Evolutionary conservation across 2,888 invertebrate genomes (phyloP).

Genomic region (Chesias legatella): DNA sequence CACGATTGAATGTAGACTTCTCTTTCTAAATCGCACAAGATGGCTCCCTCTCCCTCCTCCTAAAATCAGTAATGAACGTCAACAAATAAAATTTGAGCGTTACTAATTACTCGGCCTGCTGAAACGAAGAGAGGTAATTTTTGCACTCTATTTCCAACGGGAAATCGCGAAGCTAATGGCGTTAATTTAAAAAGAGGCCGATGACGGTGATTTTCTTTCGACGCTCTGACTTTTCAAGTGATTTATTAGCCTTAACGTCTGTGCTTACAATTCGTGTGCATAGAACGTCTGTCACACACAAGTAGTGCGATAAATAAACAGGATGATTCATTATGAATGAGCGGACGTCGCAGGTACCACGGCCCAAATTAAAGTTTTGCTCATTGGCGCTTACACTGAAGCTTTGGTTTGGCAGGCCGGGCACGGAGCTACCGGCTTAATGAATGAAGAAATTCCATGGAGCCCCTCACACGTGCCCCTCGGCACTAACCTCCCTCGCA

Average conservation of each 20-base stretch:
- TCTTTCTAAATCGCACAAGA: slow-evolving; percentile 51
- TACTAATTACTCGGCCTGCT: slow-evolving; percentile 76
- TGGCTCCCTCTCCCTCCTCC: slow-evolving; percentile 47
- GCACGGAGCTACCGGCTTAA: slow-evolving; percentile 69
- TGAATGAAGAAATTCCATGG: slow-evolving; percentile 74
- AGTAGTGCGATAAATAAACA: slow-evolving; percentile 56
- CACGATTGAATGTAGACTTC: slow-evolving; percentile 56
- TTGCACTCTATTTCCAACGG: slow-evolving; percentile 75
- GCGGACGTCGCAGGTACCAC: slow-evolving; percentile 58
- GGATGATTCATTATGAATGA: slow-evolving; percentile 69
- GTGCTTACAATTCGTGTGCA: slow-evolving; percentile 40
- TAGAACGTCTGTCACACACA: slow-evolving; percentile 66
- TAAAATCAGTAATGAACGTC: slow-evolving; percentile 78
- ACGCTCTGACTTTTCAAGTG: slow-evolving; percentile 57
- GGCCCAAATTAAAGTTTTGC: slow-evolving; percentile 73
- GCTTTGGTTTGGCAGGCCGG: slow-evolving; percentile 59
- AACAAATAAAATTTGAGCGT: slow-evolving; percentile 81
- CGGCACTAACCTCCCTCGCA: slow-evolving; percentile 45
- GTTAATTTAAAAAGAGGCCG: slow-evolving; percentile 78
- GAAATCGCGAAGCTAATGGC: slow-evolving; percentile 77
- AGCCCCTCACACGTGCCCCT: slow-evolving; percentile 57
- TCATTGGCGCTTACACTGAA: slow-evolving; percentile 62
- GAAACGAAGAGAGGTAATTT: slow-evolving; percentile 75
- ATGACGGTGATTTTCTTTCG: slow-evolving; percentile 75
- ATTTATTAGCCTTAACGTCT: slow-evolving; percentile 60